Evolutionary conservation across 2,113 vertebrate genomes (phyloP).

Genomic region (Nipponia nippon): DNA sequence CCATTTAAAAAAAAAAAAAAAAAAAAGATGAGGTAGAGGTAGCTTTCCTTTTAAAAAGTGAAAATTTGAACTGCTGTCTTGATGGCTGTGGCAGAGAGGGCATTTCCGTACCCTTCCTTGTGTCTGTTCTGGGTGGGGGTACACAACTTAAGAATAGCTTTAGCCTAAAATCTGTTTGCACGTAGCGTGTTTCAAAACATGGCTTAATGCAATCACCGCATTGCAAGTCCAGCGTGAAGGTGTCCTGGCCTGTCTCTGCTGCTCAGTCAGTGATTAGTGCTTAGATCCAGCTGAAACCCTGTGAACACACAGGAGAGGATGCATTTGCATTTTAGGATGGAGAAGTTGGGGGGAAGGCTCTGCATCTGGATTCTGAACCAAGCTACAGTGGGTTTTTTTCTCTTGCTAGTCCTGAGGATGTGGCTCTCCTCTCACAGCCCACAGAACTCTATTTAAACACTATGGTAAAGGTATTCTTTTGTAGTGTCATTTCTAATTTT

Average conservation of each 20-base stretch:
- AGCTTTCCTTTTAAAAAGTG: background rate
- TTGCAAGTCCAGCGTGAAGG: accelerated
- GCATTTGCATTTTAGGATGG: background rate
- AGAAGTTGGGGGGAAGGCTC: background rate
- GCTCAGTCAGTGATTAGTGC: background rate
- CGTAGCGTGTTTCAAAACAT: accelerated
- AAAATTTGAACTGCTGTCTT: background rate
- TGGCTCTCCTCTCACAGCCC: background rate
- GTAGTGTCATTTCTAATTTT: background rate
- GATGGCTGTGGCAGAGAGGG: background rate
- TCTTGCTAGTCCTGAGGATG: background rate
- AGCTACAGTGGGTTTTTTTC: background rate
- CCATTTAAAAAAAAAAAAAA: background rate
- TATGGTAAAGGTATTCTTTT: background rate
- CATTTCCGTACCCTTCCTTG: accelerated
- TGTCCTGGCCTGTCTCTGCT: background rate
- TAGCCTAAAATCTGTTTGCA: background rate
- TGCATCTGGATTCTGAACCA: background rate
- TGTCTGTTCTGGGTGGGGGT: background rate
- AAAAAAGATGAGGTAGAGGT: background rate
- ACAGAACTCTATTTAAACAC: background rate
- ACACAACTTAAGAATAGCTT: background rate
- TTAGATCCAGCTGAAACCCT: background rate
- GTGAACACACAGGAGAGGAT: background rate
- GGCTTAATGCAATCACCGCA: background rate